These are phyloP conservation scores for Hippolais icterina DNA, from an alignment of 2,113 vertebrate species.

Conservation along the genomic window DNA sequence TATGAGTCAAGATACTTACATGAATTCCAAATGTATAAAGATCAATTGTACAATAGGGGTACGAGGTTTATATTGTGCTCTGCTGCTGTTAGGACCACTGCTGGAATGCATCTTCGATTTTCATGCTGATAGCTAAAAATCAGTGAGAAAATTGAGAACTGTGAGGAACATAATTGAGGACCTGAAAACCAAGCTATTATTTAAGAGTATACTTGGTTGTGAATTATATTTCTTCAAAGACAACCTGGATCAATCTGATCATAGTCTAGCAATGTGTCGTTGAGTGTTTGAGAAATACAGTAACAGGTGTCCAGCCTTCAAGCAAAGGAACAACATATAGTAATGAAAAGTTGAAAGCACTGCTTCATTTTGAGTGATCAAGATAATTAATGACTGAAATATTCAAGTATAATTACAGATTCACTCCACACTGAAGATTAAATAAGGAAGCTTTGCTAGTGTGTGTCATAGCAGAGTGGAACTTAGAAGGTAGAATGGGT, in stretches of 20 bases:
- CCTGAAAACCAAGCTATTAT: not conserved
- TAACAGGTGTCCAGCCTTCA: not conserved
- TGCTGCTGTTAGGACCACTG: not conserved
- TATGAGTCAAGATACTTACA: not conserved
- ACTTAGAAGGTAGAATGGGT: not conserved
- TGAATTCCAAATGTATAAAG: not conserved
- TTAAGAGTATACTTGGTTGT: not conserved
- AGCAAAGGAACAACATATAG: not conserved
- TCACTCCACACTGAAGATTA: not conserved
- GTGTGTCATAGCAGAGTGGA: not conserved
- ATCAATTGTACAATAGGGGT: not conserved
- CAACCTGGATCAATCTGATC: not conserved
- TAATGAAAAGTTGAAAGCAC: not conserved
- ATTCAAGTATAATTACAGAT: not conserved
- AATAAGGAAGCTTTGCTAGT: not conserved
- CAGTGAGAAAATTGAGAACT: not conserved
- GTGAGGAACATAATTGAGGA: not conserved
- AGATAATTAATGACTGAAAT: not conserved
- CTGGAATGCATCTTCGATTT: not conserved
- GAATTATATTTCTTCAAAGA: not conserved
- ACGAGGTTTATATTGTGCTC: not conserved
- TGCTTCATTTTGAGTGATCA: not conserved
- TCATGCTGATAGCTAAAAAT: not conserved
- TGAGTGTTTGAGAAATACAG: not conserved
- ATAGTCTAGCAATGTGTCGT: not conserved